Evolutionary conservation across 1,140 invertebrate genomes (phyloP).

Genomic region (Lepidurus couesii): DNA sequence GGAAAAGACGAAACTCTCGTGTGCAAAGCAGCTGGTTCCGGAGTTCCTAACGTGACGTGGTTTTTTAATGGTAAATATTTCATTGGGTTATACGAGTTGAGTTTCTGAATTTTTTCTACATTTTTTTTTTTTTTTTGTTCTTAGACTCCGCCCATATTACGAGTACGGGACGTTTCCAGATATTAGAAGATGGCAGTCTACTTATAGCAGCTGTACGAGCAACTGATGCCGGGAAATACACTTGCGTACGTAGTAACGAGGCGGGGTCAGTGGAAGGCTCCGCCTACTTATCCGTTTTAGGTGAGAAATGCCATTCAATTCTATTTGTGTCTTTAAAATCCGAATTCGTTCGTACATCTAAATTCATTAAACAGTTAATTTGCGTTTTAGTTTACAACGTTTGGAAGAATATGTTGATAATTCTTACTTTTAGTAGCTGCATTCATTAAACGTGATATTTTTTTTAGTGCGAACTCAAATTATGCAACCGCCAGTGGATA

Average conservation of each 20-base stretch:
- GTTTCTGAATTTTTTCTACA: not conserved
- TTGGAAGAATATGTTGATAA: constrained; percentile 1
- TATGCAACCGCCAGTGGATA: constrained; percentile 81
- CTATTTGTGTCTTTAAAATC: not conserved
- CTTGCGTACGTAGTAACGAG: constrained; percentile 79
- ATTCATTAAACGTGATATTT: constrained; percentile 31
- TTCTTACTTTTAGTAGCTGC: constrained; percentile 36
- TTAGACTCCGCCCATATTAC: constrained; percentile 40
- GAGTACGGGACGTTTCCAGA: constrained; percentile 66
- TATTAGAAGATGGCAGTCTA: constrained; percentile 75
- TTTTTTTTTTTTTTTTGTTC: not conserved
- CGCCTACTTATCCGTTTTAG: constrained; percentile 71
- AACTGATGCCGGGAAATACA: constrained; percentile 79
- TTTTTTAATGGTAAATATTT: constrained; percentile 68
- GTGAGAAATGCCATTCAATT: constrained; percentile 50
- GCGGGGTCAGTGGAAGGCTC: constrained; percentile 76
- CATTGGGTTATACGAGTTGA: not conserved
- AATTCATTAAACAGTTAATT: not conserved
- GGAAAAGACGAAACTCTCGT: constrained; percentile 81
- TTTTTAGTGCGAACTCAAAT: constrained; percentile 81
- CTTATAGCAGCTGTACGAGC: constrained; percentile 76
- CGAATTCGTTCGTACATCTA: not conserved
- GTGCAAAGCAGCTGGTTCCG: constrained; percentile 81
- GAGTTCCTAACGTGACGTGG: constrained; percentile 86
- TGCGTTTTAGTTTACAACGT: not conserved